phyloP scores from a whole-genome alignment of 2,797 vertebrate genomes.

The Allobates femoralis region DNA sequence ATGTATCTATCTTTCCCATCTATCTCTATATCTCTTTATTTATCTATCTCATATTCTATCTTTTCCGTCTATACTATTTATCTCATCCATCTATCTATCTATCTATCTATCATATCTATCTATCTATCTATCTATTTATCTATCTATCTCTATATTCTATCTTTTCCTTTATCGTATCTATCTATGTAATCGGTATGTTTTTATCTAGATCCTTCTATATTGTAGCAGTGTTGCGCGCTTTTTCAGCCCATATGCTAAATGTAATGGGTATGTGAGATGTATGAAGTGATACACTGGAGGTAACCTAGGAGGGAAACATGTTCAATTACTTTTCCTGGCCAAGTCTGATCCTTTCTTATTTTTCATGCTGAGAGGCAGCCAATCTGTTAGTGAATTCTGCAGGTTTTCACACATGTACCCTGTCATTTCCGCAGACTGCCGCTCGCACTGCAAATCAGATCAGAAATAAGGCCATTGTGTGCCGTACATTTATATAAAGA shows the following conservation, averaged over 20 bases:
- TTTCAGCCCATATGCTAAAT: not conserved
- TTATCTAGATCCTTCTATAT: not conserved
- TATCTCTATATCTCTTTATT: not conserved
- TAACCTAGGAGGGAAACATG: constrained; percentile 36
- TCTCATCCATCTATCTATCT: not conserved
- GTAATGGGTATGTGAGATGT: not conserved
- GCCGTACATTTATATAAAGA: constrained; percentile 28
- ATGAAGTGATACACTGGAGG: constrained; percentile 4
- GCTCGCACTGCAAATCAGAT: constrained; percentile 55
- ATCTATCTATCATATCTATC: no score
- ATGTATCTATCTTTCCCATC: not conserved
- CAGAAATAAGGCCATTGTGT: constrained; percentile 47
- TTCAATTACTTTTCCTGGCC: constrained; percentile 50
- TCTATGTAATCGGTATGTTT: not conserved
- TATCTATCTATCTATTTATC: constrained; percentile 2
- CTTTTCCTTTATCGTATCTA: not conserved
- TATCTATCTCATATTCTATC: not conserved
- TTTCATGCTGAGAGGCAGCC: constrained; percentile 54
- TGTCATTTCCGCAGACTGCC: constrained; percentile 59
- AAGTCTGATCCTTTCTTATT: constrained; percentile 46
- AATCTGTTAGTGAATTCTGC: constrained; percentile 51
- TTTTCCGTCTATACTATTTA: not conserved
- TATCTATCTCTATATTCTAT: not conserved
- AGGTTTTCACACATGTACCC: constrained; percentile 44
- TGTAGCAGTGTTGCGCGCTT: not conserved